Conservation (phyloP, 2,888 invertebrate species). For the Aelia acuminata region DNA sequence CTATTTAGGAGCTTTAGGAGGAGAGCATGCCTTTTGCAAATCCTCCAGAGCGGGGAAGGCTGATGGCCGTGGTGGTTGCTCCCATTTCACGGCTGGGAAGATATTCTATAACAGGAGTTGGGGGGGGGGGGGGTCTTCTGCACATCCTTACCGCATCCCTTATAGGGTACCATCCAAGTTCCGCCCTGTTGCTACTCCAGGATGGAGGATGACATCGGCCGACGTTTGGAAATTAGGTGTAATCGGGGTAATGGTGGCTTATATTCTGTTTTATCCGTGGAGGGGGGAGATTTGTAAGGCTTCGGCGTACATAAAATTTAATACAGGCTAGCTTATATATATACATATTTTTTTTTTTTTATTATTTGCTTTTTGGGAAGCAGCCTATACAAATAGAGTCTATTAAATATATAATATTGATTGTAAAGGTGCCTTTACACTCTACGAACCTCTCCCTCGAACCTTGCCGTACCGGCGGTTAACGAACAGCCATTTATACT, state of each 20-base stretch:
- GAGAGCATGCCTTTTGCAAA: slow-evolving; percentile 10
- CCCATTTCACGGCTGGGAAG: slow-evolving; percentile 25
- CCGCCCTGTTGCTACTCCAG: background rate
- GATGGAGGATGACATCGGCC: background rate
- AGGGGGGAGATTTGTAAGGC: no score
- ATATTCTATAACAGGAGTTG: slow-evolving; percentile 19
- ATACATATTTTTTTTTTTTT: no score
- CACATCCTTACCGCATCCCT: background rate
- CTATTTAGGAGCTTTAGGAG: slow-evolving; percentile 1
- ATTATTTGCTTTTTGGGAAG: no score
- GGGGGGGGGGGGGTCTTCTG: slow-evolving; percentile 8
- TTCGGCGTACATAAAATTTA: no score
- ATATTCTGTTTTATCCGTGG: no score
- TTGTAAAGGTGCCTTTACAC: no score
- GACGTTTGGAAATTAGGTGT: background rate
- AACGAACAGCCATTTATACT: no score
- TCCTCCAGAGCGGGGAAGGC: slow-evolving; percentile 13
- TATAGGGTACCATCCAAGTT: background rate
- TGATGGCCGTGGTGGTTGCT: slow-evolving; percentile 20
- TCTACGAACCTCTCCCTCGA: no score
- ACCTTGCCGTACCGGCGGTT: no score
- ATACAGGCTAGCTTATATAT: no score
- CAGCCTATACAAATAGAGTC: no score
- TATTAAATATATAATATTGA: no score
- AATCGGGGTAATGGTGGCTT: background rate